Base-by-base conservation (phyloP, 2,888 invertebrate species). In the Hybos culiciformis region DNA sequence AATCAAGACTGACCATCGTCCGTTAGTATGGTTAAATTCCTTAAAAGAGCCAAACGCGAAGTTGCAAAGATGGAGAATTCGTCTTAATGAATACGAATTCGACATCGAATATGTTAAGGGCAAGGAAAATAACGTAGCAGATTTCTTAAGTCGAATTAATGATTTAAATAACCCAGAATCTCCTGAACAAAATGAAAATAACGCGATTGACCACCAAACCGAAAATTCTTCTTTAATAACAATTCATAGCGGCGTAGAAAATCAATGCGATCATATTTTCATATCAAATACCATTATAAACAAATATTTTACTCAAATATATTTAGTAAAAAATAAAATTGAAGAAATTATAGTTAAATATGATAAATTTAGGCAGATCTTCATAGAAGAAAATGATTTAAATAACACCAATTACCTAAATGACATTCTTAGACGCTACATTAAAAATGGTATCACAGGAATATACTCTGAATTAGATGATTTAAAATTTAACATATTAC, bases 91-190 rank as follows among this genome's bases (percentile, higher is more conserved):
- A n/a, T n/a, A n/a, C n/a, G n/a, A n/a, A n/a, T n/a, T n/a, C 12
- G 34, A 34, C n/a, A 12, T 34, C 18, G 34, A 34, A 34, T 34
- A 34, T n/a, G 34, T 34, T 9, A 34, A 19, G 18, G 34, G 34
- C 3, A 34, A 34, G 9, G 20, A 34, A 8, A 34, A 34, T 19
- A 34, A 34, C 8, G 19, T 19, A 19, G 19, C 34, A 4, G 20
- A 33, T 18, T 33, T 33, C 12, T 33, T 33, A 33, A 33, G 33
- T 33, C 14, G 33, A 15, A 17, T 33, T 15, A 18, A 33, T 33
- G 33, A 33, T 8, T 9, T 33, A 15, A 33, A 33, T 11, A 33
- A 8, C 9, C 4, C 18, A 18, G 33, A 33, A 15, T 15, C 9
- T 14, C 9, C 5, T 17, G n/a, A n/a, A n/a, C n/a, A n/a, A n/a